A percentile compares a stretch with the other conserved stretches of the same genome.
Evolutionary conservation across 2,888 invertebrate genomes (phyloP).

Genomic region (Apotomis capreana): DNA sequence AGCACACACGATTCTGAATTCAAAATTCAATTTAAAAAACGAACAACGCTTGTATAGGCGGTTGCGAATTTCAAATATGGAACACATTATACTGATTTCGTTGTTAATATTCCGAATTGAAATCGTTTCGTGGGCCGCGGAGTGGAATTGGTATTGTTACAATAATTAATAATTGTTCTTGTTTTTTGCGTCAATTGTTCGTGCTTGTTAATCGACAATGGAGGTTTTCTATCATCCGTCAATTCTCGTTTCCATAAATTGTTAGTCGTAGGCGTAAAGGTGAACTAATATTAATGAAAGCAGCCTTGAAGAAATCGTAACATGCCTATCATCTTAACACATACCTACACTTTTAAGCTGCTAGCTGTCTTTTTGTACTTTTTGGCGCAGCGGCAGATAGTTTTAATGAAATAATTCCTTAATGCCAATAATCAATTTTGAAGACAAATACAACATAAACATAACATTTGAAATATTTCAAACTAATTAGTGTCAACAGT

Average conservation of each 20-base stretch:
- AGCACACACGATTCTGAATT: slow-evolving; percentile 80
- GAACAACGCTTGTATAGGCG: slow-evolving; percentile 60
- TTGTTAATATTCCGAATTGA: slow-evolving; percentile 74
- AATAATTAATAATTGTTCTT: slow-evolving; percentile 60
- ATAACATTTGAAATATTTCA: slow-evolving; percentile 12
- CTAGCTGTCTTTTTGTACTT: too few relatives aligned
- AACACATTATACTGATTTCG: slow-evolving; percentile 75
- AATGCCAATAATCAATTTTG: slow-evolving; percentile 12
- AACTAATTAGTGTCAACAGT: slow-evolving; percentile 36
- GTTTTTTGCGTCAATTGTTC: slow-evolving; percentile 57
- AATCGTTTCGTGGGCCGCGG: slow-evolving; percentile 74
- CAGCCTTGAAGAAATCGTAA: background rate
- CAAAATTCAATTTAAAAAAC: slow-evolving; percentile 70
- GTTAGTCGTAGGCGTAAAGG: slow-evolving; percentile 35
- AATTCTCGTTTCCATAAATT: slow-evolving; percentile 33
- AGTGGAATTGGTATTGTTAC: slow-evolving; percentile 54
- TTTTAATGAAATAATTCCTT: background rate
- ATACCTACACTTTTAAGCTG: too few relatives aligned
- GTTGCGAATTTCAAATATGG: slow-evolving; percentile 74
- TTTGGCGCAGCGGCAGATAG: too few relatives aligned
- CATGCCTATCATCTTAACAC: background rate
- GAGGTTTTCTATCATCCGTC: slow-evolving; percentile 34
- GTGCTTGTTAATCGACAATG: slow-evolving; percentile 22
- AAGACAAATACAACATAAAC: slow-evolving; percentile 1
- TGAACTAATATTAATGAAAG: slow-evolving; percentile 23